phyloP scores from a whole-genome alignment of 2,113 vertebrate species.

The Malurus cyaneus region DNA sequence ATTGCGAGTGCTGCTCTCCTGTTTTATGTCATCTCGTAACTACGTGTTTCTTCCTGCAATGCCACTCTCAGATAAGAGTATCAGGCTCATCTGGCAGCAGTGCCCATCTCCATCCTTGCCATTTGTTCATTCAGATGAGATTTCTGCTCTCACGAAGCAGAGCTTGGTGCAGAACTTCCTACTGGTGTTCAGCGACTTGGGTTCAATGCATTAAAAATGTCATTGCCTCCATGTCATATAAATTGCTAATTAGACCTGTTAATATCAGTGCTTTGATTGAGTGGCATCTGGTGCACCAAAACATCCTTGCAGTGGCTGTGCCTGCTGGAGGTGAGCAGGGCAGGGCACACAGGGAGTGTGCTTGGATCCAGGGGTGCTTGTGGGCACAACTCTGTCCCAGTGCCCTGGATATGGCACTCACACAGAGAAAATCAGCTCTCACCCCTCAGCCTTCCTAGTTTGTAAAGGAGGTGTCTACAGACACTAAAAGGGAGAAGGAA shows the following conservation, averaged over 20 bases:
- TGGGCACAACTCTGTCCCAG: accelerated
- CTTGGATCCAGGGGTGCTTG: accelerated
- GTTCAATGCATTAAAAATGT: neutral
- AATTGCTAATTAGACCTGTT: neutral
- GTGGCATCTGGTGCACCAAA: neutral
- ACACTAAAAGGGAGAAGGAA: neutral
- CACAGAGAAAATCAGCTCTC: neutral
- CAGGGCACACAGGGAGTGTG: accelerated
- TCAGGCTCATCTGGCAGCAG: neutral
- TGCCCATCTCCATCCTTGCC: neutral
- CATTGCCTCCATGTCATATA: neutral
- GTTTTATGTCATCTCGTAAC: conserved; percentile 26
- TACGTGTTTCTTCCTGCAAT: neutral
- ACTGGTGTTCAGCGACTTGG: neutral
- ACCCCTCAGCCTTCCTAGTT: neutral
- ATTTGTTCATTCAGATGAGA: neutral
- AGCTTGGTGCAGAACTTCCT: neutral
- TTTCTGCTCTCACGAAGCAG: neutral
- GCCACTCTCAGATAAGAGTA: neutral
- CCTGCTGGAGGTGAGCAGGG: neutral
- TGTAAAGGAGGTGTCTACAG: neutral
- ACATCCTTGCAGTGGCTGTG: accelerated
- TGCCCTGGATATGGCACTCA: accelerated
- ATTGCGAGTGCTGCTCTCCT: conserved; percentile 13
- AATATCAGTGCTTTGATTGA: neutral